Evolutionary conservation across 2,888 invertebrate genomes (phyloP).

Genomic region (Theretra japonica): DNA sequence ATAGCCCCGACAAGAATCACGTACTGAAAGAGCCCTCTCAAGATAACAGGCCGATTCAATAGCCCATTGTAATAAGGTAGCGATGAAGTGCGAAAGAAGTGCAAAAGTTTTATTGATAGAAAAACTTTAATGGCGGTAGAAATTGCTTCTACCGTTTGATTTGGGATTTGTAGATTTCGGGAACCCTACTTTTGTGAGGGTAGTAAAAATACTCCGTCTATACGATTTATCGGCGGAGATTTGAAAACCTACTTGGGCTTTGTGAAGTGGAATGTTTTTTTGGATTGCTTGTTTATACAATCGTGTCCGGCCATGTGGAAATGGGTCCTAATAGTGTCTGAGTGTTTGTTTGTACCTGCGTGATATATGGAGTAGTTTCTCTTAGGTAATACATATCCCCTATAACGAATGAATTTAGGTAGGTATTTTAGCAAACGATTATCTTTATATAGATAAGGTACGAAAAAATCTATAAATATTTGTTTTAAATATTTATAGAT

Average conservation of each 20-base stretch:
- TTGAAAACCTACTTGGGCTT: neutral
- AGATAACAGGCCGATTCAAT: conserved; percentile 48
- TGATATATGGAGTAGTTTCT: too few relatives aligned
- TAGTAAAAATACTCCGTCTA: conserved; percentile 10
- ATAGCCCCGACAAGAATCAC: conserved; percentile 36
- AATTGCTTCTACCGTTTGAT: conserved; percentile 25
- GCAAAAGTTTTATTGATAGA: conserved; percentile 33
- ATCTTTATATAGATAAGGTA: too few relatives aligned
- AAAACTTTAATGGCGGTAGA: conserved; percentile 26
- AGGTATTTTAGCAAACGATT: too few relatives aligned
- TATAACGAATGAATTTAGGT: too few relatives aligned
- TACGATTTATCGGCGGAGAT: conserved; percentile 1
- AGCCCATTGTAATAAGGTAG: conserved; percentile 41
- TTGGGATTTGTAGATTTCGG: conserved; percentile 14
- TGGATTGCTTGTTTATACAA: neutral
- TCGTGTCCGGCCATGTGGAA: too few relatives aligned
- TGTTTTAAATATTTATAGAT: too few relatives aligned
- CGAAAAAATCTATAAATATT: too few relatives aligned
- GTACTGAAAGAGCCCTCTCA: conserved; percentile 42
- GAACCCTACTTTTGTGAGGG: neutral
- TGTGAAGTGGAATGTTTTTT: neutral
- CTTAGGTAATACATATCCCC: too few relatives aligned
- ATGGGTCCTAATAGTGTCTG: too few relatives aligned
- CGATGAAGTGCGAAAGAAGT: conserved; percentile 41
- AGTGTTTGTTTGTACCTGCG: too few relatives aligned